A percentile compares a stretch with the other conserved stretches of the same genome.
These are phyloP conservation scores for Cyanoramphus novaezelandiae DNA, from an alignment of 2,113 vertebrate species.

Conservation along the genomic window DNA sequence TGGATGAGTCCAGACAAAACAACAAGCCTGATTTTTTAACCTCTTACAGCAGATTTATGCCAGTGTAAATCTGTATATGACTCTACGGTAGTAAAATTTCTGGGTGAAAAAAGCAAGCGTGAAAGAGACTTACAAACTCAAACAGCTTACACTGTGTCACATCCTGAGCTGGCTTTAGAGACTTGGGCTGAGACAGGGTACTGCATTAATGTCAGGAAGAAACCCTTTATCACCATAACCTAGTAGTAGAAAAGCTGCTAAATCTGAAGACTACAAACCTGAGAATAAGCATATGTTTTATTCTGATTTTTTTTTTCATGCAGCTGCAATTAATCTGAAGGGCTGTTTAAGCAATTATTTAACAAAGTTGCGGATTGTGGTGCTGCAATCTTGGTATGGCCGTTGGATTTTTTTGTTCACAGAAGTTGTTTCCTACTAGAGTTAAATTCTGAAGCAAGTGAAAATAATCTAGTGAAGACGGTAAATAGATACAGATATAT, in stretches of 20 bases:
- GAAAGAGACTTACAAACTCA: neutral
- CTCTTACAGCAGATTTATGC: neutral
- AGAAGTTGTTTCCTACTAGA: neutral
- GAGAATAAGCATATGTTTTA: neutral
- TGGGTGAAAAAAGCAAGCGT: rapidly evolving
- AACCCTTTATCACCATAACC: neutral
- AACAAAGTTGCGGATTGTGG: neutral
- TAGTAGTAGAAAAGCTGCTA: neutral
- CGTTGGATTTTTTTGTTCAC: neutral
- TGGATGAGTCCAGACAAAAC: neutral
- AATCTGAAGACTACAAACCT: neutral
- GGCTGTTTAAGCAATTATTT: neutral
- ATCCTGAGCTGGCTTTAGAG: neutral
- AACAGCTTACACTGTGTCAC: neutral
- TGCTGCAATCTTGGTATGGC: neutral
- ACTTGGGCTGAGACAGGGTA: neutral
- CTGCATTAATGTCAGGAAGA: neutral
- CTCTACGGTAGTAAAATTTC: neutral
- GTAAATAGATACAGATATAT: neutral
- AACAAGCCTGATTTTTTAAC: neutral
- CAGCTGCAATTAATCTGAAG: neutral
- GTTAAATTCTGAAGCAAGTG: conserved; percentile 2
- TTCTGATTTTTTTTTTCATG: neutral
- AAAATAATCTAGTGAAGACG: neutral
- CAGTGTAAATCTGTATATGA: rapidly evolving